Conservation (phyloP, 2,113 vertebrate species). For the Bambusicola thoracicus region DNA sequence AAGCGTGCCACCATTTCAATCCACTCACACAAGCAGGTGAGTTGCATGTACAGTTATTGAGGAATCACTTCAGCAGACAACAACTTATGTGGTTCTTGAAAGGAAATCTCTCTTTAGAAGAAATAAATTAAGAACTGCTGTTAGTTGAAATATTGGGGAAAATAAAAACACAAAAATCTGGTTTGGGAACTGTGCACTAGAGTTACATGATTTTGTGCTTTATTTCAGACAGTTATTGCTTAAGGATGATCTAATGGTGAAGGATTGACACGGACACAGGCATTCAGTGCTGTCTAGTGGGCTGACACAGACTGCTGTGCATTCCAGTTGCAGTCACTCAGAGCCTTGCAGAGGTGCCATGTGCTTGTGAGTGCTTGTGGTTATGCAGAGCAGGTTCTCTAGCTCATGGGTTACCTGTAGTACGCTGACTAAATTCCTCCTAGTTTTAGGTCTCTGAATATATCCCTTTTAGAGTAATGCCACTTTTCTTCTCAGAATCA, state of each 20-base stretch:
- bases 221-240: background rate
- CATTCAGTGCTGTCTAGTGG: background rate
- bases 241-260: background rate
- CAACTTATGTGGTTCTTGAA: background rate
- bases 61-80: background rate
- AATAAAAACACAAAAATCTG: background rate
- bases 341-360: accelerated
- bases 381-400: background rate
- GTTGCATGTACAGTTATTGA: background rate
- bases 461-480: background rate
- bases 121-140: background rate
- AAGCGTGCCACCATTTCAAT: background rate
- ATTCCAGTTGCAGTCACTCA: background rate
- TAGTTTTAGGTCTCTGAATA: background rate
- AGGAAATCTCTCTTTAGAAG: background rate
- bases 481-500: background rate
- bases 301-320: background rate
- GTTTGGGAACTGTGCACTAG: background rate
- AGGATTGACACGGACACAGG: background rate
- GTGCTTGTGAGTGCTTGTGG: accelerated
- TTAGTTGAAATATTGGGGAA: background rate
- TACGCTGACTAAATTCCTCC: background rate
- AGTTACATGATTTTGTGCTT: background rate
- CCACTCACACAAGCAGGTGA: background rate
- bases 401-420: background rate